Evolutionary conservation across 1,140 invertebrate species (phyloP).

Genomic region (Solenopsis fugax): DNA sequence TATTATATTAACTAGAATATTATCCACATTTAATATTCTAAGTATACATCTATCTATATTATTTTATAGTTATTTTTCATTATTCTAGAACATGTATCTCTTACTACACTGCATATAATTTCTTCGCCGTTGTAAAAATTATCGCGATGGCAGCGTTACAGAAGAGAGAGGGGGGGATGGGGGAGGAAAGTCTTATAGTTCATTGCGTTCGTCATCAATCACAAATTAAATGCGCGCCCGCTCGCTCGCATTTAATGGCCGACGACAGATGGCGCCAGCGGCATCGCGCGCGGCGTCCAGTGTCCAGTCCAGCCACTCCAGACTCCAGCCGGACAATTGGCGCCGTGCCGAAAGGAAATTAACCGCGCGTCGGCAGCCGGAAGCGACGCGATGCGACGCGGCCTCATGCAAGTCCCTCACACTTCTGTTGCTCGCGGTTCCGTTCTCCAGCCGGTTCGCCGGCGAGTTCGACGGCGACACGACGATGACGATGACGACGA

Average conservation of each 20-base stretch:
- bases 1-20: no score
- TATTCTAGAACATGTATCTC: background rate
- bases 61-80: no score
- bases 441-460: constrained; percentile 24
- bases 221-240: background rate
- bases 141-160: background rate
- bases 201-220: background rate
- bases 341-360: constrained; percentile 40
- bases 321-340: background rate
- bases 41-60: no score
- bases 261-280: constrained; percentile 46
- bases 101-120: constrained; percentile 26
- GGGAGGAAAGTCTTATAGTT: background rate
- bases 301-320: background rate
- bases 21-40: no score
- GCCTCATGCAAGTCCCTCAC: background rate
- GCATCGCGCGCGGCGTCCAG: background rate
- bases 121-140: background rate
- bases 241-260: constrained; percentile 20
- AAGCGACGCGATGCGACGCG: constrained; percentile 4
- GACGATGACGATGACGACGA: constrained; percentile 4
- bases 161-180: no score
- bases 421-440: constrained; percentile 21
- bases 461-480: background rate
- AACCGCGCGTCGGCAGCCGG: constrained; percentile 33